Conservation (phyloP, 2,888 invertebrate genomes). For the Drosophila rubida region DNA sequence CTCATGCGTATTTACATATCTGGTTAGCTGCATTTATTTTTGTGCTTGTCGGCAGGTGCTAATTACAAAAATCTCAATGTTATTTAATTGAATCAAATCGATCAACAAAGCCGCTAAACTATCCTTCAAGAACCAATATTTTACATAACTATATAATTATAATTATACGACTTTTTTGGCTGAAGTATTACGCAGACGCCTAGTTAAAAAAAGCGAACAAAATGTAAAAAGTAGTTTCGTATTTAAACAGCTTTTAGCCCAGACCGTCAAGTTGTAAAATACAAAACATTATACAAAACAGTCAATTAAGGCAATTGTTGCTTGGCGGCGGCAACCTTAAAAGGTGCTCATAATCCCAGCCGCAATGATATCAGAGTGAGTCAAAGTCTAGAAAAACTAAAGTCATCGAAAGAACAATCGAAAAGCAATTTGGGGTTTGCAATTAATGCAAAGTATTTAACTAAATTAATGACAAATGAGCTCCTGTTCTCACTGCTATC, state of each 20-base stretch:
- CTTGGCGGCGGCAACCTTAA: constrained; percentile 42
- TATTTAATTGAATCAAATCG: background rate
- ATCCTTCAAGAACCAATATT: no score
- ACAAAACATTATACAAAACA: constrained; percentile 18
- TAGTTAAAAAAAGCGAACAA: background rate
- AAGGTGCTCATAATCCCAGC: constrained; percentile 15
- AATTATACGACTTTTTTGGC: no score
- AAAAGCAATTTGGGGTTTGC: constrained; percentile 57
- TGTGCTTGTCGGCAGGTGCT: constrained; percentile 16
- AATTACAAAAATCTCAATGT: constrained; percentile 12
- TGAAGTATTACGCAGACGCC: constrained; percentile 14
- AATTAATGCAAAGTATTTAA: constrained; percentile 9
- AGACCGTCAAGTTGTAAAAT: constrained; percentile 4
- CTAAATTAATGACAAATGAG: constrained; percentile 45
- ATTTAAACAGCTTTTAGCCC: constrained; percentile 51
- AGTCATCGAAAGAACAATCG: constrained; percentile 37
- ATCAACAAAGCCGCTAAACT: no score
- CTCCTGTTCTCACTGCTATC: constrained; percentile 13
- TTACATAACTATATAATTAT: no score
- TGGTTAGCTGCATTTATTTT: background rate
- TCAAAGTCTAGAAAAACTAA: constrained; percentile 10
- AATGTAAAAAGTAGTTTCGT: constrained; percentile 14
- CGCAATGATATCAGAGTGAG: constrained; percentile 13
- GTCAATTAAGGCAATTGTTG: constrained; percentile 23
- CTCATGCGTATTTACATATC: background rate